Evolutionary conservation across 2,888 invertebrate species (phyloP).

Genomic region (Cataglyphis rosenhaueri): DNA sequence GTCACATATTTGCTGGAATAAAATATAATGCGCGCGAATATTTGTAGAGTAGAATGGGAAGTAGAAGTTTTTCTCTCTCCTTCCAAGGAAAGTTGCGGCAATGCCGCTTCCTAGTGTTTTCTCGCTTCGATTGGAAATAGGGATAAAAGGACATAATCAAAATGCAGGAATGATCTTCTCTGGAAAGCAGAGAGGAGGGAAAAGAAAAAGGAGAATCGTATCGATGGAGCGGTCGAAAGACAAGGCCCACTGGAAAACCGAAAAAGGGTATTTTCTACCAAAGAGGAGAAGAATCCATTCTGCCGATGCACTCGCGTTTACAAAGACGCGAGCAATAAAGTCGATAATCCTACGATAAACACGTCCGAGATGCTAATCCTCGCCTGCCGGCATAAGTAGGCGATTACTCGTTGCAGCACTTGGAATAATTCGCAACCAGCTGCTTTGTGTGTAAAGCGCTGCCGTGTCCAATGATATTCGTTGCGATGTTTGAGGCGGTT

Average conservation of each 20-base stretch:
- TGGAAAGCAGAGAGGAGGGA: background rate
- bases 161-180: slow-evolving; percentile 53
- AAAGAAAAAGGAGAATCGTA: slow-evolving; percentile 18
- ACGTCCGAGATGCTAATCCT: slow-evolving; percentile 65
- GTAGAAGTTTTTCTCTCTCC: slow-evolving; percentile 43
- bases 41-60: slow-evolving; percentile 16
- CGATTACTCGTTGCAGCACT: slow-evolving; percentile 47
- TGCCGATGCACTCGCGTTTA: slow-evolving; percentile 62
- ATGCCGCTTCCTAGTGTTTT: slow-evolving; percentile 49
- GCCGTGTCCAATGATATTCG: slow-evolving; percentile 5
- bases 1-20: slow-evolving; percentile 50
- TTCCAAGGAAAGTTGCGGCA: slow-evolving; percentile 47
- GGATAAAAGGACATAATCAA: slow-evolving; percentile 58
- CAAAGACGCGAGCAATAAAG: slow-evolving; percentile 69
- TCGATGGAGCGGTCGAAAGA: background rate
- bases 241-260: background rate
- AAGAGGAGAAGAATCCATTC: slow-evolving; percentile 60
- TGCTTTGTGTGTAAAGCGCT: slow-evolving; percentile 31
- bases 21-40: slow-evolving; percentile 40
- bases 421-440: slow-evolving; percentile 50
- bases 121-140: slow-evolving; percentile 55
- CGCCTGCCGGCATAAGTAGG: slow-evolving; percentile 41
- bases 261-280: slow-evolving; percentile 26
- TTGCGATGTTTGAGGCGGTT: background rate
- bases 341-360: slow-evolving; percentile 73